A percentile compares a stretch with the other conserved stretches of the same genome.
Conservation (phyloP, 2,113 vertebrate species). For the Naja naja region DNA sequence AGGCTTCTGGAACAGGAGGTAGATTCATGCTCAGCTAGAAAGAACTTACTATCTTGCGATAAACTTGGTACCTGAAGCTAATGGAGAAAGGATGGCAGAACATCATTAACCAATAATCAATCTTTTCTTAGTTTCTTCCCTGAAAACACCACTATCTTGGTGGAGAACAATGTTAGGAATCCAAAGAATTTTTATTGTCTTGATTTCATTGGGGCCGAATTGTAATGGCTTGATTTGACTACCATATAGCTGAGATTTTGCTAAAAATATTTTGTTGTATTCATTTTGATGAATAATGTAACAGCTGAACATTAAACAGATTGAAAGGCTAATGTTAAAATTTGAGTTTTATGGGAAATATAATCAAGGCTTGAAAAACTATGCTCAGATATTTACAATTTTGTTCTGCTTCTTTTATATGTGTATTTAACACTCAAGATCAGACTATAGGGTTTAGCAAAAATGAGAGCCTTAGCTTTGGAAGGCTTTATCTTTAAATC, state of each 20-base stretch:
- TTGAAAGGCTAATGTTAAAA: background rate
- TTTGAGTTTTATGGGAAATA: background rate
- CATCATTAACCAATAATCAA: background rate
- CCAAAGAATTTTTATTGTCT: background rate
- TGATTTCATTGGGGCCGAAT: background rate
- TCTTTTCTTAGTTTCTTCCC: background rate
- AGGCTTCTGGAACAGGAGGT: background rate
- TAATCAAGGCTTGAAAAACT: background rate
- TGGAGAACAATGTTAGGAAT: background rate
- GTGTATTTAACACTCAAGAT: background rate
- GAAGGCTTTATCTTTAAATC: background rate
- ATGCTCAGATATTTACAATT: background rate
- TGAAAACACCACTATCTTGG: background rate
- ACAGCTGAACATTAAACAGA: background rate
- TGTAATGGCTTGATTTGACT: background rate
- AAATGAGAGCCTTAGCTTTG: background rate
- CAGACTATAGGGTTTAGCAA: background rate
- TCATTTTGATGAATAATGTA: background rate
- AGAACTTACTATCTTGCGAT: background rate
- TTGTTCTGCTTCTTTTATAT: background rate
- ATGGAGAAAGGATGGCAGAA: background rate
- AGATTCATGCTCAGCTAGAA: background rate
- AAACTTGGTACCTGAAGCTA: background rate
- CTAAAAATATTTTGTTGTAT: background rate
- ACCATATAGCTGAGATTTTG: background rate